Evolutionary conservation across 2,113 vertebrate species (phyloP).

Genomic region (Thalassarche chlororhynchos): DNA sequence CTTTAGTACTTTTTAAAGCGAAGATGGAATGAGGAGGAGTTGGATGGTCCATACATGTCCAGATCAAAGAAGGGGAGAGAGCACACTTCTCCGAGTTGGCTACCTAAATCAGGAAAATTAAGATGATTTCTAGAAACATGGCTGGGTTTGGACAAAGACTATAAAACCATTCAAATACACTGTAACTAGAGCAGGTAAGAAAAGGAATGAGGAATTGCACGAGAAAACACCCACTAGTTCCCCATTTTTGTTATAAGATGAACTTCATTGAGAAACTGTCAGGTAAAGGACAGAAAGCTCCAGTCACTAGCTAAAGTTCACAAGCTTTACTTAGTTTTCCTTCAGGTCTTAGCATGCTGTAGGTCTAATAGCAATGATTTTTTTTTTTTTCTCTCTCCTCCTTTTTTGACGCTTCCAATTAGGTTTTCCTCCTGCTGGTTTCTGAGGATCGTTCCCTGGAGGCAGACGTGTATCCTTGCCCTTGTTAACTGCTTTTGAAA

Average conservation of each 20-base stretch:
- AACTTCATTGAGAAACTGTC: not conserved
- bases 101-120: not conserved
- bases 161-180: not conserved
- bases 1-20: not conserved
- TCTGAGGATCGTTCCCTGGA: slow-evolving; percentile 37
- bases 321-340: not conserved
- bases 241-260: not conserved
- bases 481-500: slow-evolving; percentile 39
- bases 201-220: not conserved
- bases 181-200: not conserved
- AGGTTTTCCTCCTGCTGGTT: not conserved
- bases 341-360: not conserved
- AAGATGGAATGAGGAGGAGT: not conserved
- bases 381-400: not conserved
- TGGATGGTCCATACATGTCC: not conserved
- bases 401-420: slow-evolving; percentile 46
- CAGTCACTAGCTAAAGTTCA: not conserved
- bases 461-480: not conserved
- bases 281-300: not conserved
- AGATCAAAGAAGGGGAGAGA: not conserved
- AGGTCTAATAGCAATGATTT: not conserved
- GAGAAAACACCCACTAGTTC: not conserved
- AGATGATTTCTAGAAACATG: not conserved
- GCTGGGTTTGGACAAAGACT: not conserved
- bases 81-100: not conserved